A percentile compares a stretch with the other conserved stretches of the same genome.
Conservation (phyloP, 2,113 vertebrate genomes). For the Cephalopterus ornatus region DNA sequence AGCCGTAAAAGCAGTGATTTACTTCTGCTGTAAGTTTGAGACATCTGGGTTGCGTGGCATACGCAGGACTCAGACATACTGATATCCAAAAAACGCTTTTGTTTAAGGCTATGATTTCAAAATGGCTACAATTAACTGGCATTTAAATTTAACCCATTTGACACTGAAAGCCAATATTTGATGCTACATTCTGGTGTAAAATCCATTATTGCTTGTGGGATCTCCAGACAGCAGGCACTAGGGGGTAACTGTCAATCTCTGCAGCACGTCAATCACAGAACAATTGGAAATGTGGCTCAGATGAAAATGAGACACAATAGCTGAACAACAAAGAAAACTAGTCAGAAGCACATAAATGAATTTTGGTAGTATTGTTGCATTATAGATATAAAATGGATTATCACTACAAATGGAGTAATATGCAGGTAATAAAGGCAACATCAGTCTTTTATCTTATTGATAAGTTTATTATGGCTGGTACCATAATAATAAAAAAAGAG, state of each 20-base stretch:
- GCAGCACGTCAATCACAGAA: constrained; percentile 51
- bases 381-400: constrained; percentile 4
- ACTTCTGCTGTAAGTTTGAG: neutral
- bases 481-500: neutral
- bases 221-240: constrained; percentile 68
- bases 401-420: neutral
- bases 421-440: neutral
- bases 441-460: neutral
- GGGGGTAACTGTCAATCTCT: constrained; percentile 73
- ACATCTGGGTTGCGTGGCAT: neutral
- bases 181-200: constrained; percentile 69
- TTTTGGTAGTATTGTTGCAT: constrained; percentile 17
- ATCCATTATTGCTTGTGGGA: constrained; percentile 71
- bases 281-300: constrained; percentile 67
- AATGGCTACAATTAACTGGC: constrained; percentile 55
- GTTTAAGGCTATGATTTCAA: constrained; percentile 55
- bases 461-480: neutral
- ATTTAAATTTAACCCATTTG: constrained; percentile 70
- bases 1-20: neutral
- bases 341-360: constrained; percentile 20
- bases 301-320: constrained; percentile 64
- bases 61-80: neutral
- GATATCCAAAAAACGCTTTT: constrained; percentile 22
- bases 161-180: constrained; percentile 72
- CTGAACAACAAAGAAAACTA: constrained; percentile 69